Evolutionary conservation across 2,888 invertebrate genomes (phyloP).

Genomic region (Metalampra italica): DNA sequence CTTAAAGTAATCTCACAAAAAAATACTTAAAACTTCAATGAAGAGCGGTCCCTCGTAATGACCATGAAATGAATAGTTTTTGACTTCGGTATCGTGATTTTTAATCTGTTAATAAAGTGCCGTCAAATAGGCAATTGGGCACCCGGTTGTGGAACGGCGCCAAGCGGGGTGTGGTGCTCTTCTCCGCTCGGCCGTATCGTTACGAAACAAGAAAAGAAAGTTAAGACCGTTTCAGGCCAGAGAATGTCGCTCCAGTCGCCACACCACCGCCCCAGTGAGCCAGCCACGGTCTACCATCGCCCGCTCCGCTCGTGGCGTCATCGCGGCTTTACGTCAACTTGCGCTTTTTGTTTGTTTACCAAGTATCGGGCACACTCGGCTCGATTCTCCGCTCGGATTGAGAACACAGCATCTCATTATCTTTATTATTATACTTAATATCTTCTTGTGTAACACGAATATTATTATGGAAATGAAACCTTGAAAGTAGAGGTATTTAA

Average conservation of each 20-base stretch:
- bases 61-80: conserved; percentile 6
- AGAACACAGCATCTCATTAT: conserved; percentile 29
- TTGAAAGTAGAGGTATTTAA: conserved; percentile 4
- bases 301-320: conserved; percentile 44
- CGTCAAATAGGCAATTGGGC: background rate
- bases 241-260: conserved; percentile 52
- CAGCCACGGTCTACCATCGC: conserved; percentile 8
- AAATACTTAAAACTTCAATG: background rate
- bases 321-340: conserved; percentile 37
- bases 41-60: background rate
- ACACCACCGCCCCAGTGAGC: conserved; percentile 17
- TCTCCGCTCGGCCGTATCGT: conserved; percentile 59
- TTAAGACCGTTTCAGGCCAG: conserved; percentile 52
- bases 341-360: conserved; percentile 47
- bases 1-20: background rate
- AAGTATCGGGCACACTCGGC: conserved; percentile 29
- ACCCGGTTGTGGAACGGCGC: conserved; percentile 40
- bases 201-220: conserved; percentile 73
- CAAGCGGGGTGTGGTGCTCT: conserved; percentile 25
- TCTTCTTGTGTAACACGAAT: conserved; percentile 11
- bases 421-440: conserved; percentile 15
- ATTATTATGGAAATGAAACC: conserved; percentile 9
- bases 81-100: background rate
- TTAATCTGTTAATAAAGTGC: background rate
- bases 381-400: conserved; percentile 24